A percentile compares a stretch with the other conserved stretches of the same genome.
These are phyloP conservation scores for Scaptomyza reducta DNA, from an alignment of 2,888 invertebrate genomes.

Conservation along the genomic window DNA sequence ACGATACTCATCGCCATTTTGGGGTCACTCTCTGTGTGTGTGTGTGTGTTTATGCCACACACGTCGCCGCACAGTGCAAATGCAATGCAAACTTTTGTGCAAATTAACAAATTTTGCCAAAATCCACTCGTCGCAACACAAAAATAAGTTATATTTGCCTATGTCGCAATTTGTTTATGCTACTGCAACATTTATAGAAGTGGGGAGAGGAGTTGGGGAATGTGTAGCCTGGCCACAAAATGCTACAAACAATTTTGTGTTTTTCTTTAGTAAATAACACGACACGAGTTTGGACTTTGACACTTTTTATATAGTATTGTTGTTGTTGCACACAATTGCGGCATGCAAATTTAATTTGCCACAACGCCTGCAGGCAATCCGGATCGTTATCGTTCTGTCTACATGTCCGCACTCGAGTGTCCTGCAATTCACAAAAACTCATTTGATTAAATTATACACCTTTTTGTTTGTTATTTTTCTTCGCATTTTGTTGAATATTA, in stretches of 20 bases:
- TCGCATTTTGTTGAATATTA: conserved; percentile 50
- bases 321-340: conserved; percentile 56
- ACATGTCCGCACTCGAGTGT: conserved; percentile 8
- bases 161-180: conserved; percentile 67
- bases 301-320: conserved; percentile 51
- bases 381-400: conserved; percentile 39
- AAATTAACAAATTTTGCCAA: conserved; percentile 77
- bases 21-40: conserved; percentile 1
- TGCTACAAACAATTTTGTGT: conserved; percentile 73
- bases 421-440: conserved; percentile 15
- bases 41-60: conserved; percentile 60
- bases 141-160: conserved; percentile 73
- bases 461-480: conserved; percentile 23
- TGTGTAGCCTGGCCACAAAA: conserved; percentile 57
- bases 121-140: conserved; percentile 43
- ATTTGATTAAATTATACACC: conserved; percentile 71
- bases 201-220: not conserved
- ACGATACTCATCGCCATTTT: conserved; percentile 2
- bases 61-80: conserved; percentile 64
- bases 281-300: conserved; percentile 61
- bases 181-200: conserved; percentile 42
- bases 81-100: conserved; percentile 72
- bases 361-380: conserved; percentile 61
- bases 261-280: conserved; percentile 76
- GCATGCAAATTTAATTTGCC: conserved; percentile 77